Evolutionary conservation across 2,113 vertebrate genomes (phyloP).

Genomic region (Entomyzon cyanotis): DNA sequence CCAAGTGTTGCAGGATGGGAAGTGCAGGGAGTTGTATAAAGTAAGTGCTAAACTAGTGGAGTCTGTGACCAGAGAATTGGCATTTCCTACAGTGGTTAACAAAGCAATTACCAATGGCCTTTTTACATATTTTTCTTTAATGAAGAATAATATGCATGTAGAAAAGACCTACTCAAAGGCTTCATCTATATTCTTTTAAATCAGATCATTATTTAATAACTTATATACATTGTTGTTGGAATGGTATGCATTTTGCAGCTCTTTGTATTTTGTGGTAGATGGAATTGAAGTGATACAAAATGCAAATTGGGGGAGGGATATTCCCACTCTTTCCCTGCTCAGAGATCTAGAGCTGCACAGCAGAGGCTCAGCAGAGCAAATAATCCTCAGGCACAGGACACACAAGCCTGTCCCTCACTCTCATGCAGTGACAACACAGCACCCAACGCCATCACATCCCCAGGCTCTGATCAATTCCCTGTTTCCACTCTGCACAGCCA

Average conservation of each 20-base stretch:
- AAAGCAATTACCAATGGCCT: constrained; percentile 86
- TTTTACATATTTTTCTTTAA: constrained; percentile 84
- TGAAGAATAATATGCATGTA: constrained; percentile 86
- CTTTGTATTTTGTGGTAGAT: constrained; percentile 84
- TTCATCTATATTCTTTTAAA: constrained; percentile 89
- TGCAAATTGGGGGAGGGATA: neutral
- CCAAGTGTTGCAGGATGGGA: neutral
- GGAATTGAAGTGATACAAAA: constrained; percentile 44
- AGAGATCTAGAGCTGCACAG: neutral
- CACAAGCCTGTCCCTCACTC: neutral
- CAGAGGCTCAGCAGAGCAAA: neutral
- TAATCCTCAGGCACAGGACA: neutral
- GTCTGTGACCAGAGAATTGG: constrained; percentile 83
- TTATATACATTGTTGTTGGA: constrained; percentile 86
- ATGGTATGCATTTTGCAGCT: constrained; percentile 80
- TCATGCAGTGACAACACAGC: neutral
- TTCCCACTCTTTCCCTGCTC: neutral
- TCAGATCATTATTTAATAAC: constrained; percentile 90
- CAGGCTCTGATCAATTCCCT: neutral
- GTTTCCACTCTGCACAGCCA: neutral
- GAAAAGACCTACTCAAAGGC: constrained; percentile 85
- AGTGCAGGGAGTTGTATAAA: neutral
- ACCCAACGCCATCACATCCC: neutral
- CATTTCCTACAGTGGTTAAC: constrained; percentile 85
- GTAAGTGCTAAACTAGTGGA: constrained; percentile 85